Base-by-base conservation (phyloP, 2,888 invertebrate genomes). In the Atrina japonica region DNA sequence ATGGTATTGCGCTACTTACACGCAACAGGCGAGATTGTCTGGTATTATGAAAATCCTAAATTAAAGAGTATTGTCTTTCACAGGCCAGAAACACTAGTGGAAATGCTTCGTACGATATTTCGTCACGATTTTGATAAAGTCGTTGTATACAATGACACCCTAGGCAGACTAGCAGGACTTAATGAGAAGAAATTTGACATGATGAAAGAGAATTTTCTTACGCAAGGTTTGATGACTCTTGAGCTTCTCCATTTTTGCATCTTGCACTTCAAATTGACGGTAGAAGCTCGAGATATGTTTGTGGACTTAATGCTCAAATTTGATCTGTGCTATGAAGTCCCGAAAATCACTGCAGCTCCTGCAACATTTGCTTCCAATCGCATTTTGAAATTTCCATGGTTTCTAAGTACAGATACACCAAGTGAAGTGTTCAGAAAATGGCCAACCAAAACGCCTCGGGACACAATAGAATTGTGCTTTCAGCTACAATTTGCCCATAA, bases 371-470 rank as follows among this genome's bases (percentile, higher is more conserved):
- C 80, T 1, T 81, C 83, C 0, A 61, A 78, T 41, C 66, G 80
- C 3, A 76, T 85, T 40, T 73, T 86, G n/a, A 83, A 82, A 68
- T 87, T 86, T 66, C 87, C 87, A 40, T 87, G 87, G 87, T 86
- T 86, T 56, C 80, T 86, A 23, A 77, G 83, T 1, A 66, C 76
- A 21, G 78, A 77, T 6, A 63, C 66, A 9, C 86, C 86, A 14
- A 49, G 49, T n/a, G 76, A 79, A 41, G 72, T 85, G 53, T 66
- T 60, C 3, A 53, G 58, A 21, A 75, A 76, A 47, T 87, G 87
- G 87, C 83, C 84, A 25, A 58, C 66, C 9, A 59, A 59, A 66
- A 71, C 73, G 1, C 82, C 82, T 9, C 21, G 60, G 7, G 78
- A 82, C 56, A 70, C 56, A 2, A 56, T 82, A 25, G 78, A 80